These are phyloP conservation scores for Anguilla obscura DNA, from an alignment of 2,797 vertebrate species.

Conservation along the genomic window DNA sequence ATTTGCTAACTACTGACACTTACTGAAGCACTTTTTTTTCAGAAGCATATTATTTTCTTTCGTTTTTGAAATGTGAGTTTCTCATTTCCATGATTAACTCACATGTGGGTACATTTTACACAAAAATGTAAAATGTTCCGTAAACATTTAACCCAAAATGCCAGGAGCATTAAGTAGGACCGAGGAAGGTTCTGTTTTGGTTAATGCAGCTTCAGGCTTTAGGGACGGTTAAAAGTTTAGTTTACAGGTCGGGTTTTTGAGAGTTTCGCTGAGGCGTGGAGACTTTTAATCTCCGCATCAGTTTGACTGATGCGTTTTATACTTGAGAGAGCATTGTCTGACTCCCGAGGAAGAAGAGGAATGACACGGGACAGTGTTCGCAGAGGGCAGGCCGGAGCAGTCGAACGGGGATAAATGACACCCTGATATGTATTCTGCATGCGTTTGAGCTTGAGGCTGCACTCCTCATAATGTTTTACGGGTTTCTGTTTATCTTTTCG, in stretches of 20 bases:
- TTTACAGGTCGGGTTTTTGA: not conserved
- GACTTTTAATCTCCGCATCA: not conserved
- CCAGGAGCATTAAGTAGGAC: not conserved
- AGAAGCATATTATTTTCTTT: not conserved
- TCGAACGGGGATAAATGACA: not conserved
- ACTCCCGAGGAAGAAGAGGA: not conserved
- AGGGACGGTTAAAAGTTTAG: slow-evolving; percentile 27
- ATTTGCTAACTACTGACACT: not conserved
- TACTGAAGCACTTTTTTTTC: not conserved
- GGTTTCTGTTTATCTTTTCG: not conserved
- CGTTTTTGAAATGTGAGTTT: not conserved
- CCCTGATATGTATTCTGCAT: not conserved
- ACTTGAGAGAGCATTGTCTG: not conserved
- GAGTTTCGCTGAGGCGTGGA: slow-evolving; percentile 20
- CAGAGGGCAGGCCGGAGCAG: not conserved
- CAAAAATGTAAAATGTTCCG: not conserved
- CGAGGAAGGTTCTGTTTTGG: not conserved
- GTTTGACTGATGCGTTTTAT: not conserved
- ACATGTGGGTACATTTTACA: not conserved
- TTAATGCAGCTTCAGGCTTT: not conserved
- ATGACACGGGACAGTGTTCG: not conserved
- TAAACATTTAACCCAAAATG: not conserved
- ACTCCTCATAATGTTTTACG: not conserved
- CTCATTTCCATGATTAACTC: not conserved
- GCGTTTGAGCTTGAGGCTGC: not conserved